phyloP scores from a whole-genome alignment of 2,113 vertebrate species.

The Actenoides hombroni region DNA sequence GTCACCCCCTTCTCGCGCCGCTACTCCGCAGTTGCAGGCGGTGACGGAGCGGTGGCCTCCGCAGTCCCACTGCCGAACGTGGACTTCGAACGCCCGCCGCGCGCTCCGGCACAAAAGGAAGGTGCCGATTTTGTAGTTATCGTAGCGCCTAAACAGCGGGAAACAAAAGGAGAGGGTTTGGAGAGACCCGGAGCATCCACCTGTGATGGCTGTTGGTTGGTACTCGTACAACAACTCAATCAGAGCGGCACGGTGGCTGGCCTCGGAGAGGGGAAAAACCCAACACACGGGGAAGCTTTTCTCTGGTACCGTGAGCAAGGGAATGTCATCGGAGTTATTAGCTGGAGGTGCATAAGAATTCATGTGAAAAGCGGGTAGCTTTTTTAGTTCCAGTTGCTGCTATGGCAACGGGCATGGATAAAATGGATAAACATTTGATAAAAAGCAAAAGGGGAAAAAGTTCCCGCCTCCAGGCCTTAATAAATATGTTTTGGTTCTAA shows the following conservation, averaged over 20 bases:
- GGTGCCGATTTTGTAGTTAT: conserved; percentile 77
- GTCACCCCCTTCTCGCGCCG: conserved; percentile 68
- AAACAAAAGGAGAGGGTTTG: background rate
- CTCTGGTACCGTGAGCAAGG: background rate
- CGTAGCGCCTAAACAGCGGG: conserved; percentile 64
- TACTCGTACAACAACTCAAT: background rate
- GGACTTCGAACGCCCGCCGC: conserved; percentile 72
- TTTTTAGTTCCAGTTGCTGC: conserved; percentile 21
- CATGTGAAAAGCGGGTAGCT: background rate
- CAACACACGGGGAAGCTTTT: background rate
- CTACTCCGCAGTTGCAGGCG: conserved; percentile 75
- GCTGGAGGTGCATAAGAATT: conserved; percentile 5
- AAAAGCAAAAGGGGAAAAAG: conserved; percentile 45
- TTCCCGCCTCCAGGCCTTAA: conserved; percentile 19
- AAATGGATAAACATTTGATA: conserved; percentile 62
- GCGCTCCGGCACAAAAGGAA: conserved; percentile 78
- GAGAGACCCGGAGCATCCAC: background rate
- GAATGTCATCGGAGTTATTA: background rate
- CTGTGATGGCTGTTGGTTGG: background rate
- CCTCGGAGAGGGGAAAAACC: background rate
- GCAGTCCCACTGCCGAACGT: conserved; percentile 79
- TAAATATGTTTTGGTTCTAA: conserved; percentile 56
- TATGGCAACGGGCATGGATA: conserved; percentile 57
- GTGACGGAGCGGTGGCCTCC: conserved; percentile 67
- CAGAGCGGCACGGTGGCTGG: background rate